Evolutionary conservation across 2,888 invertebrate genomes (phyloP), one percentile per base, ranked within the genome.

Genomic region (Phasia obesa): DNA sequence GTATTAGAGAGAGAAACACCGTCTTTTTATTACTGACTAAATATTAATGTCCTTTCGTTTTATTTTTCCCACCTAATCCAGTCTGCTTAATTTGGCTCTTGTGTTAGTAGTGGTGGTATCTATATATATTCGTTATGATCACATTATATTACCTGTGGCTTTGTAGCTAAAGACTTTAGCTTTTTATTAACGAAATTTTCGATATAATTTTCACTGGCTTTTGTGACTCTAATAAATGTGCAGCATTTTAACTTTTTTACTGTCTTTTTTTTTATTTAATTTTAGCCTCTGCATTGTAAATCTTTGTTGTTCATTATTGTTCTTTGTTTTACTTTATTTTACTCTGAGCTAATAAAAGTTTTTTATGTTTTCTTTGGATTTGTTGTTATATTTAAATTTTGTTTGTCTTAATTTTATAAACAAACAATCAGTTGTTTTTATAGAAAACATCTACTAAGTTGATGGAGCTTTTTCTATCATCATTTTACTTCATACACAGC

Each of bases 101-200:
- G 15, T 15, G 27, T 21, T 35, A 23, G 13, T 21, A 42, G 38
- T 51, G 13, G 3, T 60, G 21, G 19, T 57, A 25, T 15, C 35
- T 23, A 53, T 47, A n/a, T 44, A 60, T 76, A 71, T 81, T 81
- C 71, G 49, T 17, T 53, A 60, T 23, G 42, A 38, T 49, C 65
- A 53, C n/a, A 64, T 80, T 35, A 51, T 31, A 57, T 42, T 21
- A 59, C 73, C 74, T 64, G 60, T 55, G 21, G 21, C 55, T 31
- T 60, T 19, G 11, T 65, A 74, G 21, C 57, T 49, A 19, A 65
- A 31, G 47, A 71, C 49, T 42, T 55, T 42, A 2, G 23, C 11
- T 53, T 42, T 5, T 55, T 31, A n/a, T 31, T 21, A 2, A 13
- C 47, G 1, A 21, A 25, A 27, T 19, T 57, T n/a, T 57, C n/a